A percentile compares a stretch with the other conserved stretches of the same genome.
These are phyloP conservation scores for Hemiprocne comata DNA, from an alignment of 2,113 vertebrate species.

Conservation along the genomic window DNA sequence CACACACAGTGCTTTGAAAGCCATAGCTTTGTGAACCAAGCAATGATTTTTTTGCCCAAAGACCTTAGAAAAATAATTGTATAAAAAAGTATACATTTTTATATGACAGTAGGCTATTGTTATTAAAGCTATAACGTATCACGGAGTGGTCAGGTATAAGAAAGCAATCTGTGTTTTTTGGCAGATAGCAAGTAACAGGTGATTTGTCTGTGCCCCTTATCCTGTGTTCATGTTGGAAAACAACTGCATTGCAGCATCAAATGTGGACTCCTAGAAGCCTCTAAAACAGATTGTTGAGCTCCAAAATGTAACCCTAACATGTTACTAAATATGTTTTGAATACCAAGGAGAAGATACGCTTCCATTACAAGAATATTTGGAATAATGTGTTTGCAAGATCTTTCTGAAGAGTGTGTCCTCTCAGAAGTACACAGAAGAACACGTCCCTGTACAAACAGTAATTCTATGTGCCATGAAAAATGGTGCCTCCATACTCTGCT, in stretches of 20 bases:
- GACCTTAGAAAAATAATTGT: not conserved
- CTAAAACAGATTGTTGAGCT: not conserved
- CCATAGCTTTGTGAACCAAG: not conserved
- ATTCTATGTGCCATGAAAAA: not conserved
- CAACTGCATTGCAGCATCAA: not conserved
- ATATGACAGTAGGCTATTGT: not conserved
- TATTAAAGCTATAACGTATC: not conserved
- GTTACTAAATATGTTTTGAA: not conserved
- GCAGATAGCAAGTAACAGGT: not conserved
- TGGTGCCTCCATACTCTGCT: rapidly evolving
- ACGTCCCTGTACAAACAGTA: not conserved
- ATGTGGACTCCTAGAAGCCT: not conserved
- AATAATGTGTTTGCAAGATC: not conserved
- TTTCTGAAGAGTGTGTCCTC: not conserved
- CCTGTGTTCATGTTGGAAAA: not conserved
- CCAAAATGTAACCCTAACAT: not conserved
- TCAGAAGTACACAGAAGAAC: rapidly evolving
- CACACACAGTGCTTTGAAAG: not conserved
- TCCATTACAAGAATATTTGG: not conserved
- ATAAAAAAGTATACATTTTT: not conserved
- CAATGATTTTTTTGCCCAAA: not conserved
- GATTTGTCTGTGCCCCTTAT: not conserved
- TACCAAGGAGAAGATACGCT: not conserved
- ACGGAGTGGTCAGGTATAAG: not conserved
- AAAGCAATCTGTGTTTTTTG: not conserved